Base-by-base conservation (phyloP, 2,888 invertebrate genomes). In the Adineta ricciae region DNA sequence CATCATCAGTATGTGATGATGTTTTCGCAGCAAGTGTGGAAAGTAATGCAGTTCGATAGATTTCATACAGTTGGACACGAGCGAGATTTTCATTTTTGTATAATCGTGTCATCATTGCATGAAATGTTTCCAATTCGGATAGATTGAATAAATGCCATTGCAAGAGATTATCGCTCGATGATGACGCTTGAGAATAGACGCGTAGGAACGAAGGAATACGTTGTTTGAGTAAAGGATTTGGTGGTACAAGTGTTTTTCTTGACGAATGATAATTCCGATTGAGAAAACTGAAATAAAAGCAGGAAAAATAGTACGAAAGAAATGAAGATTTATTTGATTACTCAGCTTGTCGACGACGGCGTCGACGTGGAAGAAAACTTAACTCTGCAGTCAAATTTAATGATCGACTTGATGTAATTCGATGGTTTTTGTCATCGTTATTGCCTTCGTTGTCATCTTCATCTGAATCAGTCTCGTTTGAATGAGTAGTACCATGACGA, bases 31-130 rank as follows among this genome's bases (percentile, higher is more conserved):
- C 19, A n/a, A 41, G 11, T 21, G 24, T n/a, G 16, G 64, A n/a
- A 64, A 87, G 87, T 50, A 92, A 87, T 27, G 90, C 89, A 36
- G 88, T 94, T 89, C 95, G 94, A 91, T 88, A 93, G 4, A 94
- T 94, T 91, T 98, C 97, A 90, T 97, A 98, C 89, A 95, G 94
- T 94, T 96, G 96, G 49, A 98, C 97, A 89, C 97, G 95, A 88
- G 95, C 94, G 90, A 97, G 96, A 87, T 97, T 92, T 90, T 98
- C 97, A 90, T 97, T 96, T 90, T 97, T 96, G 91, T 95, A 96
- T 72, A 98, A 93, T 87, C 97, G 93, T 85, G 95, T 95, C 88
- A 98, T 92, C 95, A 98, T 96, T 84, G 95, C 96, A 88, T 96
- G 96, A 90, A 95, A 97, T 90, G 96, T 95, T 90, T 97, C 97